phyloP scores from a whole-genome alignment of 2,113 vertebrate species.

The Dipodomys merriami region DNA sequence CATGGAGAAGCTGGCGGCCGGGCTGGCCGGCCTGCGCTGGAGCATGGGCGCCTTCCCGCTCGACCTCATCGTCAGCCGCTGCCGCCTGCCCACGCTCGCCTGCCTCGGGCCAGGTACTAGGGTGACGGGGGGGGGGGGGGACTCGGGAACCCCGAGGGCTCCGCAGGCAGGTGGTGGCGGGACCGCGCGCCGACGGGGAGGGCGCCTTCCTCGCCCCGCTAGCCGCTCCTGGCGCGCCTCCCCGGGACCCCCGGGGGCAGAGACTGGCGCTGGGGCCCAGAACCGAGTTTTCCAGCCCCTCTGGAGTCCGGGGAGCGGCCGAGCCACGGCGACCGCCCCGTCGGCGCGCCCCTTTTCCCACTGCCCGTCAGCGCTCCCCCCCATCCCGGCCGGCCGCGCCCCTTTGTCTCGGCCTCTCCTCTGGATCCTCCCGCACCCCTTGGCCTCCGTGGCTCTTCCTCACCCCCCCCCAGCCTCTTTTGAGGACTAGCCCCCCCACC shows the following conservation, averaged over 20 bases:
- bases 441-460: neutral
- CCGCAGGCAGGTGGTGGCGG: neutral
- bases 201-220: neutral
- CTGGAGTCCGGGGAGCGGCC: neutral
- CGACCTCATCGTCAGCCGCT: conserved; percentile 95
- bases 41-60: conserved; percentile 94
- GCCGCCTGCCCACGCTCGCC: conserved; percentile 93
- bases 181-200: neutral
- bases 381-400: conserved; percentile 40
- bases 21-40: conserved; percentile 93
- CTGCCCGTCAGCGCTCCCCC: neutral
- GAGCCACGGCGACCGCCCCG: conserved; percentile 45
- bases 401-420: conserved; percentile 74
- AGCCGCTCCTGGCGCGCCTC: neutral
- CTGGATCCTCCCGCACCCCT: conserved; percentile 17
- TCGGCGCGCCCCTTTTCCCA: neutral
- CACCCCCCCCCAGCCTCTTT: neutral
- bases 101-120: conserved; percentile 92
- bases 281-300: neutral
- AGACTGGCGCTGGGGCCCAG: neutral
- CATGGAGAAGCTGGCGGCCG: conserved; percentile 95
- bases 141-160: neutral
- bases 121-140: neutral
- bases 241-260: neutral
- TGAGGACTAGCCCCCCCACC: neutral